Conservation (phyloP, 2,888 invertebrate genomes). For the Dicyrtoma fusca region DNA sequence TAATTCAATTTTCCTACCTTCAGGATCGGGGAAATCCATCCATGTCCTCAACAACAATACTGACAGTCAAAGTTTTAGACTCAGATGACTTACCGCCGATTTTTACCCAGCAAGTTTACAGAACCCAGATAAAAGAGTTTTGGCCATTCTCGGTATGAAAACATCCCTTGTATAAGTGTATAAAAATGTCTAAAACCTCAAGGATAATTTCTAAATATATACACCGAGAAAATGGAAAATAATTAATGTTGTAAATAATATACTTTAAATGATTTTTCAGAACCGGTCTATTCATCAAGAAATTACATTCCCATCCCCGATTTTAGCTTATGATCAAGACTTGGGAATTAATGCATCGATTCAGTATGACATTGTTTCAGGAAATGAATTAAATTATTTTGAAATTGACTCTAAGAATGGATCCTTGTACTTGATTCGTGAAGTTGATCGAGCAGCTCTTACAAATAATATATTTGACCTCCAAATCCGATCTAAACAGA, state of each 20-base stretch:
- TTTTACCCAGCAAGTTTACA: conserved; percentile 79
- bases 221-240: neutral
- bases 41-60: conserved; percentile 71
- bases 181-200: neutral
- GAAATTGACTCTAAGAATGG: conserved; percentile 75
- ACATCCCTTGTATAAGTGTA: too few relatives aligned
- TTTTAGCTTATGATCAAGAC: conserved; percentile 80
- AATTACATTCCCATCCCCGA: conserved; percentile 71
- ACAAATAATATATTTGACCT: conserved; percentile 60
- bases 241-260: neutral
- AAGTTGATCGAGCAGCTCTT: conserved; percentile 76
- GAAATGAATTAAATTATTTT: conserved; percentile 78
- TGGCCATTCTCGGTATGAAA: conserved; percentile 75
- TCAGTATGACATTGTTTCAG: conserved; percentile 77
- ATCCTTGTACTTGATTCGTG: conserved; percentile 74
- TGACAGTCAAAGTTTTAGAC: conserved; percentile 73
- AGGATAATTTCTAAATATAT: neutral
- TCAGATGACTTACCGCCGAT: conserved; percentile 81
- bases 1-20: too few relatives aligned
- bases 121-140: conserved; percentile 79
- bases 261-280: conserved; percentile 61
- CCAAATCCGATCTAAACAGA: conserved; percentile 70
- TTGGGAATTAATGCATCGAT: conserved; percentile 72
- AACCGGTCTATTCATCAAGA: conserved; percentile 73
- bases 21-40: conserved; percentile 83